Evolutionary conservation across 1,140 invertebrate species (phyloP).

Genomic region (Drosophila persimilis): DNA sequence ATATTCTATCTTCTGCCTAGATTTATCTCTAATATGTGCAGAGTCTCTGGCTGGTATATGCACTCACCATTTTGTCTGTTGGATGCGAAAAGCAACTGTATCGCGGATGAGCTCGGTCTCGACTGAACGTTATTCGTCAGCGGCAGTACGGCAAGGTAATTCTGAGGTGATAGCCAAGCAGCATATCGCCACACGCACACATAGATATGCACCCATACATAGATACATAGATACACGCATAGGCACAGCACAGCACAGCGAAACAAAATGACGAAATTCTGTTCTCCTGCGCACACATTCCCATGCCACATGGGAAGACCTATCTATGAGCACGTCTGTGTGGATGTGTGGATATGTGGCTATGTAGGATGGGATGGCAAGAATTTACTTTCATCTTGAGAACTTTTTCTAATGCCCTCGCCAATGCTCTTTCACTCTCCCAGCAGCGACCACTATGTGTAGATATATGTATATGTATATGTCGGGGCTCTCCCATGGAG

Average conservation of each 20-base stretch:
- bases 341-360: constrained; percentile 14
- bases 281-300: constrained; percentile 53
- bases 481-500: constrained; percentile 18
- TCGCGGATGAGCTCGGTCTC: constrained; percentile 83
- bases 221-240: constrained; percentile 10
- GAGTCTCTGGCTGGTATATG: constrained; percentile 29
- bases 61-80: constrained; percentile 83
- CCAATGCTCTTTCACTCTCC: constrained; percentile 26
- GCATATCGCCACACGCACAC: constrained; percentile 27
- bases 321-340: background rate
- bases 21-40: constrained; percentile 28
- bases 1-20: constrained; percentile 9
- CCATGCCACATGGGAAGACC: background rate
- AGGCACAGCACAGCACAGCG: background rate
- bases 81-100: constrained; percentile 82
- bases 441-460: background rate
- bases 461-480: constrained; percentile 1
- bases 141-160: constrained; percentile 81
- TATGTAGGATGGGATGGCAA: constrained; percentile 53
- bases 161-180: constrained; percentile 76
- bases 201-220: constrained; percentile 26
- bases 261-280: constrained; percentile 50
- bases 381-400: constrained; percentile 81
- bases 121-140: constrained; percentile 82
- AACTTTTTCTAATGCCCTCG: constrained; percentile 53